Base-by-base conservation (phyloP, 2,797 vertebrate genomes). In the Echiichthys vipera region DNA sequence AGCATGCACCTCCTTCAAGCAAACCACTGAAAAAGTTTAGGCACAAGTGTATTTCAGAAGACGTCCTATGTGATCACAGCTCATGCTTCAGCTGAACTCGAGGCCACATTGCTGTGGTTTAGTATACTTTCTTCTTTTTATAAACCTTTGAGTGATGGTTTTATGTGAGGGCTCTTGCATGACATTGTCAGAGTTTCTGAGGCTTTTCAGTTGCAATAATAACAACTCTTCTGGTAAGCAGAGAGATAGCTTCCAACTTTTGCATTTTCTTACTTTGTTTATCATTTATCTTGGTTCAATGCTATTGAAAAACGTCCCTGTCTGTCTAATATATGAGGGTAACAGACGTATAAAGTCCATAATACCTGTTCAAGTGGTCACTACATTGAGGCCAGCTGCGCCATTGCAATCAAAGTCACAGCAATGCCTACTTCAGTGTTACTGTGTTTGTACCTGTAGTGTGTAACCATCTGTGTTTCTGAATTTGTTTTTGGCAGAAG, bases 401-500 rank as follows among this genome's bases (percentile, higher is more conserved):
- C 32, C 36, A 40, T 14, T 53, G 30, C 5, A 69, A 14, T 63
- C 25, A 30, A 14, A 76, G 40, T 59, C 51, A 47, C 14, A 18
- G 17, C 47, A 58, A 10, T 58, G 22, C 7, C 45, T 8, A 4
- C 46, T 53, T 42, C 18, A 53, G 57, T 51, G 56, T 76, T 39
- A 11, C 17, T 45, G 30, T n/a, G 40, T 45, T 61, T 50, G 27
- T 59, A 75, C 58, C 13, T 85, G 55, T 27, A 55, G 37, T 45
- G 22, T 70, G 24, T 83, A 75, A 77, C 77, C 45, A 43, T 77
- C 25, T 80, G 34, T 62, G 50, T 78, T 37, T 74, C 22, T 75
- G 39, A 11, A 20, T 83, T 65, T 84, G 24, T 53, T 63, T 88
- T 61, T 81, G 65, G 42, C 91, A 99, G 98, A 99, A 99, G 94